phyloP scores from a whole-genome alignment of 2,888 invertebrate genomes.

The Apodemia duryi region DNA sequence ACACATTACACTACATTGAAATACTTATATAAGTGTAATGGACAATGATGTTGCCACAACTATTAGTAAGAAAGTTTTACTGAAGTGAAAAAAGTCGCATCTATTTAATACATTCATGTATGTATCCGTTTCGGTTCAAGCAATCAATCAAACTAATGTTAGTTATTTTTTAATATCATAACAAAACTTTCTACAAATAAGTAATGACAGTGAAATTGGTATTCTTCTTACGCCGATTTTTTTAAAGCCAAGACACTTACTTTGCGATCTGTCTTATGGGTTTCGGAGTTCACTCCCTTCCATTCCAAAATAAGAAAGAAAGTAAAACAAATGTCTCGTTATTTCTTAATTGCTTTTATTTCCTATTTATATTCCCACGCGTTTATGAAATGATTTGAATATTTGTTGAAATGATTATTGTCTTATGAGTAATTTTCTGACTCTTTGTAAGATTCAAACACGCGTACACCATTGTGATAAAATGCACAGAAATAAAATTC shows the following conservation, averaged over 20 bases:
- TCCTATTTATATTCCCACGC: neutral
- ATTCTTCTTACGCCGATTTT: neutral
- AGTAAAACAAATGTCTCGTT: slow-evolving; percentile 17
- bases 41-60: no score
- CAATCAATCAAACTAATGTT: slow-evolving; percentile 1
- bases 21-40: no score
- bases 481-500: neutral
- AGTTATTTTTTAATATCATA: slow-evolving; percentile 4
- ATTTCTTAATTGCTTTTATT: slow-evolving; percentile 18
- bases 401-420: neutral
- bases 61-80: no score
- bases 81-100: no score
- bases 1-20: no score
- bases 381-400: neutral
- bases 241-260: neutral
- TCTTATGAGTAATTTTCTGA: neutral
- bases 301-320: slow-evolving; percentile 18
- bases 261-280: neutral
- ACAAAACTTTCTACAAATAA: slow-evolving; percentile 1
- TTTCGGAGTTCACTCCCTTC: slow-evolving; percentile 14
- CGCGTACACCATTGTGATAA: neutral
- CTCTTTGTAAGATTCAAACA: neutral
- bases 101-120: neutral
- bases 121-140: neutral
- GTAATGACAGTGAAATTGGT: slow-evolving; percentile 4